Base-by-base conservation (phyloP, 2,113 vertebrate species). In the Tichodroma muraria region DNA sequence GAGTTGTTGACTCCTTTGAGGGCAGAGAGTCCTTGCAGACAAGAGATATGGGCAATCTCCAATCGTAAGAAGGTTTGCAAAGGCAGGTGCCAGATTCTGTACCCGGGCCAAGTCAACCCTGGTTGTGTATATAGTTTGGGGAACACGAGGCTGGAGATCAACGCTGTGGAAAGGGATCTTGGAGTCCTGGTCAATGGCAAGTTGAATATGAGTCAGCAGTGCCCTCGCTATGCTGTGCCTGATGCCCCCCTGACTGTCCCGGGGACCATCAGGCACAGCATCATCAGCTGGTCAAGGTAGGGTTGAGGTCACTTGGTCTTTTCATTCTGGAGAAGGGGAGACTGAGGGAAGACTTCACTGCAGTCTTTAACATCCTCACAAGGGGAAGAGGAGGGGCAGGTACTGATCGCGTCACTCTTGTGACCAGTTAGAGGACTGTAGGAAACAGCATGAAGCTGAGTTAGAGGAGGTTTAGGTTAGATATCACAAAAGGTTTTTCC, bases 271-370 rank as follows among this genome's bases (percentile, higher is more conserved):
- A 50, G 31, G 21, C 2, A 22, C 35, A 72, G 3, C 30, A 42
- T 27, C 1, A 0, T 5, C 12, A 42, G 8, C 8, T 0, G 0
- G 35, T 5, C 4, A 31, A 42, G 6, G 35, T 6, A 33, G 6
- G 6, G 8, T 28, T 57, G 49, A 31, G 8, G 11, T 47, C 57
- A n/a, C n/a, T n/a, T n/a, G n/a, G n/a, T n/a, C n/a, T n/a, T n/a
- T n/a, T 42, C 49, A 42, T 15, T 49, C 8, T 50, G 25, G 31
- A 50, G 16, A 79, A 63, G 7, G 5, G 28, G 21, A 49, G 18
- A 49, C 13, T 35, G 57, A 64, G 57, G 3, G 12, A 18, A 22
- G 16, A 12, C 2, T 8, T 50, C 18, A 23, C 7, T 42, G 35
- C 9, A 22, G 22, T 80, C 20, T 49, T 56, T 11, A 47, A 8